Evolutionary conservation across 1,140 invertebrate species (phyloP), one percentile per base, ranked within the genome.

Genomic region (Armadillidium nasatum): DNA sequence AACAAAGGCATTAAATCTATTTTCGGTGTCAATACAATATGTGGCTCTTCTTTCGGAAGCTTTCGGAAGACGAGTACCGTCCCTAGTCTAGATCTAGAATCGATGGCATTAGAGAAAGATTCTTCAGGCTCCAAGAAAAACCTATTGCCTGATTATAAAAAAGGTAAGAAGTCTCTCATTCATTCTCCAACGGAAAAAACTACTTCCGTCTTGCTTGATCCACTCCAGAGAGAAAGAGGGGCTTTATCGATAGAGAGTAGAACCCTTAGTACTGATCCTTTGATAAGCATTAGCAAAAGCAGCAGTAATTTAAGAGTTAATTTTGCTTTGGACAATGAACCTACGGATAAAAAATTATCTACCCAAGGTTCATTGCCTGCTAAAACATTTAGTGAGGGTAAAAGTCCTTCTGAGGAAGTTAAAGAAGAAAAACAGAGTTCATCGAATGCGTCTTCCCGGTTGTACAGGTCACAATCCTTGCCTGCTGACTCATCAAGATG

Each of bases 391-490:
- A 3, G 50, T 19, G 19, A 60, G 19, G 50, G 15, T 15, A 9
- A 50, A 50, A 50, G 46, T 50, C 9, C 46, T 50, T 50, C 46
- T 50, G n/a, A n/a, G n/a, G 9, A 15, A 9, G 15, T 50, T 50
- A 15, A 50, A 50, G 9, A 9, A 50, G 15, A 50, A 9, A 50
- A 15, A 10, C 9, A 50, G 46, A 9, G 9, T 50, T 50, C 46
- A 50, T 9, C 46, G 9, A 50, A 50, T 10, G 46, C 15, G 15
- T 9, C 46, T 50, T 50, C 46, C 9, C 19, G 73, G n/a, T 54
- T 74, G 21, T 74, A 74, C 33, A n/a, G 73, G 10, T 74, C 73
- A 15, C 22, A 67, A 10, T 74, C 73, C 23, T 67, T 74, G 15
- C 73, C 73, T 13, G 73, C 73, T 6, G 68, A 54, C 19, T 74